Evolutionary conservation across 2,888 invertebrate species (phyloP).

Genomic region (Meandrusa payeni): DNA sequence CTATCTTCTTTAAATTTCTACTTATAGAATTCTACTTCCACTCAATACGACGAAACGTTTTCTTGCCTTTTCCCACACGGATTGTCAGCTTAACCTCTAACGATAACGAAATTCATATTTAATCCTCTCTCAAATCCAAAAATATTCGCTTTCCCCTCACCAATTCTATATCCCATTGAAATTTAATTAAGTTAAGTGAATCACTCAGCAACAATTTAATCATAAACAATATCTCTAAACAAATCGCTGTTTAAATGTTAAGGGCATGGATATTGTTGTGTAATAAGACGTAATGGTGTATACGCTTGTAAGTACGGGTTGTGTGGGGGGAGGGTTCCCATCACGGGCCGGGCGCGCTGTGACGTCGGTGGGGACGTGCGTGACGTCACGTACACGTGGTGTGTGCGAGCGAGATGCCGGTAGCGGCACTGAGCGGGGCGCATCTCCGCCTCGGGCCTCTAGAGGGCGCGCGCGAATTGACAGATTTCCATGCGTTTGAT

Average conservation of each 20-base stretch:
- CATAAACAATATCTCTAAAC: slow-evolving; percentile 1
- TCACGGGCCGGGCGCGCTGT: slow-evolving; percentile 42
- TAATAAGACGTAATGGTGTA: slow-evolving; percentile 19
- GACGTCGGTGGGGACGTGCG: slow-evolving; percentile 57
- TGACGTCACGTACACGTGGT: slow-evolving; percentile 74
- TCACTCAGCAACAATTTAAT: neutral
- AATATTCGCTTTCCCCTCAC: too few relatives aligned
- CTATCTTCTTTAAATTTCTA: too few relatives aligned
- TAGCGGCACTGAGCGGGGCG: slow-evolving; percentile 44
- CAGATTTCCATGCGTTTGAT: slow-evolving; percentile 71
- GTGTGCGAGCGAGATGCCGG: slow-evolving; percentile 55
- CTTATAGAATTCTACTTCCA: too few relatives aligned
- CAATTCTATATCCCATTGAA: too few relatives aligned
- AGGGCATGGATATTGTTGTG: slow-evolving; percentile 8
- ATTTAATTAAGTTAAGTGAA: too few relatives aligned
- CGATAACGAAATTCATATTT: too few relatives aligned
- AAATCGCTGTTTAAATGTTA: slow-evolving; percentile 2
- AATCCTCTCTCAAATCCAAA: too few relatives aligned
- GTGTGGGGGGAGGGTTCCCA: slow-evolving; percentile 37
- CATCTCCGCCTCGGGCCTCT: slow-evolving; percentile 33
- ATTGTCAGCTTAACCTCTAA: too few relatives aligned
- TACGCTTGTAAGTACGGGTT: slow-evolving; percentile 3
- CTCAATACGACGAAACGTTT: too few relatives aligned
- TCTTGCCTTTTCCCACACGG: too few relatives aligned
- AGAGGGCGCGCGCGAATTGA: slow-evolving; percentile 66